These are phyloP conservation scores for Thoracochromis brauschi DNA, from an alignment of 2,113 vertebrate species.

Conservation along the genomic window DNA sequence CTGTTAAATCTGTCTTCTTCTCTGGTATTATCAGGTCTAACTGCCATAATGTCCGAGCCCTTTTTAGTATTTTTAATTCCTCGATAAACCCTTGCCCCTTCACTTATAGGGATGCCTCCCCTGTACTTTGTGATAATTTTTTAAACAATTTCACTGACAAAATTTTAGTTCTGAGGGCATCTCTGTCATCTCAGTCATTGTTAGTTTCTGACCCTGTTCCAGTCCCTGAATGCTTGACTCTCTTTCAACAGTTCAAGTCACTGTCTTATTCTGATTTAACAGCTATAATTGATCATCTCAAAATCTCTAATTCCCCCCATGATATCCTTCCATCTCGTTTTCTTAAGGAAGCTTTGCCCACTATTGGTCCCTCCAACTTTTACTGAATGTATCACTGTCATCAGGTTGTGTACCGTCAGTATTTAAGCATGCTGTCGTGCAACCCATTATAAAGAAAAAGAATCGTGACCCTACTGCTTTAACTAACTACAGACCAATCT, in stretches of 20 bases:
- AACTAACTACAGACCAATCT: background rate
- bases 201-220: background rate
- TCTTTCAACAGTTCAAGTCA: background rate
- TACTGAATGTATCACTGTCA: background rate
- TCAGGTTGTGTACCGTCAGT: rapidly evolving
- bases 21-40: background rate
- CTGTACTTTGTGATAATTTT: background rate
- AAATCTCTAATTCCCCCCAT: background rate
- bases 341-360: background rate
- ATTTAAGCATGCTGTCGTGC: background rate
- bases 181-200: background rate
- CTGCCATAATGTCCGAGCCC: rapidly evolving
- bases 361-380: background rate
- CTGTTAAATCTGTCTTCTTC: rapidly evolving
- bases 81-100: background rate
- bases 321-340: background rate
- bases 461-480: background rate
- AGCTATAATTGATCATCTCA: background rate
- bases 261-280: background rate
- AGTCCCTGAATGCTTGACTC: background rate
- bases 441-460: background rate
- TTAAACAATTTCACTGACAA: background rate
- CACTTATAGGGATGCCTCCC: background rate
- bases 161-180: background rate
- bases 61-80: background rate